A percentile compares a stretch with the other conserved stretches of the same genome.
phyloP scores from a whole-genome alignment of 1,140 invertebrate species.

The Temnothorax nylanderi region DNA sequence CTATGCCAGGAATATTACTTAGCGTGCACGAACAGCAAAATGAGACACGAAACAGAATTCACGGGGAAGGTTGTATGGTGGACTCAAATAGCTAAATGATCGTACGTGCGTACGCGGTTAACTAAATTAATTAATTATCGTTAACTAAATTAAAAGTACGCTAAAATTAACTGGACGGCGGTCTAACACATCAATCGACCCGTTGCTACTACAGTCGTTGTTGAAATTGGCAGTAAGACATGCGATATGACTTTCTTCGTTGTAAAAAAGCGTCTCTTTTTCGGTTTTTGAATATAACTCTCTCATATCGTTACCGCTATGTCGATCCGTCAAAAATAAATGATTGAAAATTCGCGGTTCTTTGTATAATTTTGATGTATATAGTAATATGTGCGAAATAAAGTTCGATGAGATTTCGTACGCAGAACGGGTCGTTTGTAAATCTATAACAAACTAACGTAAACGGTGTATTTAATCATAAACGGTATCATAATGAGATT shows the following conservation, averaged over 20 bases:
- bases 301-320: background rate
- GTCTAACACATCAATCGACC: slow-evolving; percentile 72
- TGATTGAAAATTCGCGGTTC: background rate
- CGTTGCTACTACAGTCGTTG: slow-evolving; percentile 41
- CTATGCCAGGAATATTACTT: slow-evolving; percentile 73
- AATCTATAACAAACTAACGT: slow-evolving; percentile 71
- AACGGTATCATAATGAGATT: slow-evolving; percentile 55
- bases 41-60: slow-evolving; percentile 57
- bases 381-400: background rate
- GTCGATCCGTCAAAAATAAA: background rate
- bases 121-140: background rate
- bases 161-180: slow-evolving; percentile 84
- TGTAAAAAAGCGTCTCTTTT: slow-evolving; percentile 24
- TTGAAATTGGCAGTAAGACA: slow-evolving; percentile 48
- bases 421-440: slow-evolving; percentile 52
- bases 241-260: background rate
- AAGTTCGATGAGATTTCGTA: background rate
- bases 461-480: slow-evolving; percentile 71
- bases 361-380: background rate
- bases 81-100: slow-evolving; percentile 47
- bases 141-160: slow-evolving; percentile 71
- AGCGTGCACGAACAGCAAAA: slow-evolving; percentile 67
- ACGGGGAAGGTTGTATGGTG: background rate
- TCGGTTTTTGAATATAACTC: background rate
- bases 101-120: slow-evolving; percentile 3